phyloP scores from a whole-genome alignment of 2,797 vertebrate species.

The Rhinella marina region DNA sequence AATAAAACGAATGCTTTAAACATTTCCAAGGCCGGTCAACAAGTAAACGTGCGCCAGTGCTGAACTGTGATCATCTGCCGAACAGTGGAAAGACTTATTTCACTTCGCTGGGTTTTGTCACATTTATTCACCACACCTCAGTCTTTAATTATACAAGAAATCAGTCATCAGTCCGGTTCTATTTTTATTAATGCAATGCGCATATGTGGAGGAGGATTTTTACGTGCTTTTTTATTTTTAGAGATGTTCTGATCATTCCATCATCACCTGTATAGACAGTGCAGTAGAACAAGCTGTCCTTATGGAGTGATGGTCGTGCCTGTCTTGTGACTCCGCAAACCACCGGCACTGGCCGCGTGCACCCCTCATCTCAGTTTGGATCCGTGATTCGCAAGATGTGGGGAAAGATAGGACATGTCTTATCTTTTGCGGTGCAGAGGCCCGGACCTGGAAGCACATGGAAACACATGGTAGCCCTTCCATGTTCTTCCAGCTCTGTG shows the following conservation, averaged over 20 bases:
- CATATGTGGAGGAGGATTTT: neutral
- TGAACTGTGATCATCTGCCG: conserved; percentile 20
- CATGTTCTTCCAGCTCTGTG: too few relatives aligned
- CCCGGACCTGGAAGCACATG: too few relatives aligned
- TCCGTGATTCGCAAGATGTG: too few relatives aligned
- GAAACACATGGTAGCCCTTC: too few relatives aligned
- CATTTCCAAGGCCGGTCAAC: conserved; percentile 38
- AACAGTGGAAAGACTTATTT: conserved; percentile 22
- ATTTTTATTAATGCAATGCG: neutral
- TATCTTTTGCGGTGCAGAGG: too few relatives aligned
- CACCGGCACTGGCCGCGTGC: too few relatives aligned
- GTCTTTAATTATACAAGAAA: conserved; percentile 4
- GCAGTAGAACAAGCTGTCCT: neutral
- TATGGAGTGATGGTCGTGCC: neutral
- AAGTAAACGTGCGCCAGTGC: conserved; percentile 17
- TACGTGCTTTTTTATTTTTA: neutral
- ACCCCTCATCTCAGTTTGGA: too few relatives aligned
- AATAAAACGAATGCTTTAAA: conserved; percentile 37
- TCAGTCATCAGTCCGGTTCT: neutral
- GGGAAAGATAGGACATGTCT: too few relatives aligned
- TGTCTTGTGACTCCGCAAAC: too few relatives aligned
- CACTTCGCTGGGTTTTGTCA: conserved; percentile 12
- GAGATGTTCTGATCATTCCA: neutral
- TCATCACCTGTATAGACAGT: neutral
- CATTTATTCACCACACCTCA: neutral